A percentile compares a stretch with the other conserved stretches of the same genome.
Conservation (phyloP, 2,113 vertebrate species). For the Embiotoca jacksoni region DNA sequence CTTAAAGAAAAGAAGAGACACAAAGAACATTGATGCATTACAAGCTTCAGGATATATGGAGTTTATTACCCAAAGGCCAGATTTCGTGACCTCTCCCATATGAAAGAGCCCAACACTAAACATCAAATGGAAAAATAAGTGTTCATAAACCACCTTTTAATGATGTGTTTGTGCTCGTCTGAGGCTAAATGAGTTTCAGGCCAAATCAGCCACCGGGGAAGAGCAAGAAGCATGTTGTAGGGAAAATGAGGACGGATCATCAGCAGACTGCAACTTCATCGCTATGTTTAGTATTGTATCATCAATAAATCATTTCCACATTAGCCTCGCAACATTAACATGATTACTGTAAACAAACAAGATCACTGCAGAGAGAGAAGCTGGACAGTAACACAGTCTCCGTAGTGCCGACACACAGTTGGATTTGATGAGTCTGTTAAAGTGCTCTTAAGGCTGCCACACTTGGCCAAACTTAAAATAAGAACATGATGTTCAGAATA, state of each 20-base stretch:
- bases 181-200: constrained; percentile 11
- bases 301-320: constrained; percentile 49
- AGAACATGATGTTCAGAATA: too few relatives aligned
- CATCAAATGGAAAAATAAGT: constrained; percentile 1
- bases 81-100: constrained; percentile 7
- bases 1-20: neutral
- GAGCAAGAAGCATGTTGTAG: neutral
- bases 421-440: constrained; percentile 2
- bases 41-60: neutral
- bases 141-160: constrained; percentile 18
- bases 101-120: neutral
- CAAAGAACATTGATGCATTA: constrained; percentile 1
- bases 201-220: constrained; percentile 1
- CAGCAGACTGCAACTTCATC: constrained; percentile 18
- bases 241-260: constrained; percentile 19
- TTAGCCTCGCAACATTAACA: constrained; percentile 32
- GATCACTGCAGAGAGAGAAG: constrained; percentile 7
- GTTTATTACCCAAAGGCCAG: neutral
- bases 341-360: constrained; percentile 36
- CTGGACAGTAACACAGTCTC: neutral
- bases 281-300: constrained; percentile 42
- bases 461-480: too few relatives aligned
- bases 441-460: too few relatives aligned
- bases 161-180: constrained; percentile 26
- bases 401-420: neutral